phyloP scores from a whole-genome alignment of 2,888 invertebrate species.

The Salpingus planirostris region DNA sequence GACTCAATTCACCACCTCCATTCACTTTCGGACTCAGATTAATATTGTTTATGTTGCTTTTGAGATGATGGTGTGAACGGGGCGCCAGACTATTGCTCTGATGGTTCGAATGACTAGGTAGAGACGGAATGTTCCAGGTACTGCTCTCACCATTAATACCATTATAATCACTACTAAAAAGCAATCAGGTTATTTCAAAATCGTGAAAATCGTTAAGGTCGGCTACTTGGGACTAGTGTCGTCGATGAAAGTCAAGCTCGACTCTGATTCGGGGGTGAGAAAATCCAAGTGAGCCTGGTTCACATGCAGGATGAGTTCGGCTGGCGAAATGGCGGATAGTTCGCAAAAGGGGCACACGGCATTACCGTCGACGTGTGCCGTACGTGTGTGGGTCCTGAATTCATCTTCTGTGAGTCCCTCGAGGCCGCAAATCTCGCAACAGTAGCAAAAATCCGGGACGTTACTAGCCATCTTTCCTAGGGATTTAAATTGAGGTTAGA shows the following conservation, averaged over 20 bases:
- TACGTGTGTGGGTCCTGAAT: constrained; percentile 68
- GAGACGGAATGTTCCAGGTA: constrained; percentile 27
- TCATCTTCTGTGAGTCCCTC: constrained; percentile 71
- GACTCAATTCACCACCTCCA: constrained; percentile 38
- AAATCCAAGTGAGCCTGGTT: constrained; percentile 79
- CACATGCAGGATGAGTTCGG: constrained; percentile 69
- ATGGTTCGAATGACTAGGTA: constrained; percentile 21
- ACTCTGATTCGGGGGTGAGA: constrained; percentile 67
- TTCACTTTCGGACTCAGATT: constrained; percentile 40
- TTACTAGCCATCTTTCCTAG: constrained; percentile 43
- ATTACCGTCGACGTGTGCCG: constrained; percentile 69
- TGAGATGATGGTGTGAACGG: too few relatives aligned
- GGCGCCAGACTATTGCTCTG: constrained; percentile 25
- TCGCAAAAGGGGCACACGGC: constrained; percentile 79
- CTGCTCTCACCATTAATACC: constrained; percentile 28
- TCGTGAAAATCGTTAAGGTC: too few relatives aligned
- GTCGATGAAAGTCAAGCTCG: constrained; percentile 66
- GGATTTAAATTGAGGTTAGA: too few relatives aligned
- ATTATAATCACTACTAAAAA: constrained; percentile 30
- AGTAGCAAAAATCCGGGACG: constrained; percentile 50
- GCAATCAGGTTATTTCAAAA: neutral
- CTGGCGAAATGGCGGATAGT: constrained; percentile 60
- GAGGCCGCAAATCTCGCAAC: constrained; percentile 80
- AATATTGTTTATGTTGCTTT: constrained; percentile 38
- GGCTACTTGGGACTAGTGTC: constrained; percentile 47